A percentile compares a stretch with the other conserved stretches of the same genome.
Evolutionary conservation across 2,797 vertebrate species (phyloP).

Genomic region (Crocodylus rhombifer): DNA sequence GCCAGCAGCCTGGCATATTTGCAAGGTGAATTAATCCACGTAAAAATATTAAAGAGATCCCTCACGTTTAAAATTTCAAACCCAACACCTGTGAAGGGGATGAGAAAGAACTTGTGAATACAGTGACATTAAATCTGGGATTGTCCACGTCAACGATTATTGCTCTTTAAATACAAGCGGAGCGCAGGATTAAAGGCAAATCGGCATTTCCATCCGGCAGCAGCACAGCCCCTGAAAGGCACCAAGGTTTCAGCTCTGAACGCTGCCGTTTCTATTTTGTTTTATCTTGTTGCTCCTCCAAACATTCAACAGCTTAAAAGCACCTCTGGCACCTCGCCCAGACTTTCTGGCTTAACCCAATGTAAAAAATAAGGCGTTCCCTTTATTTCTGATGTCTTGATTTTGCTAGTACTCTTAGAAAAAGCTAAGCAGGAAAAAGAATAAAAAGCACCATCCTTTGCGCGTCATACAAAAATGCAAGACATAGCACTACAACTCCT

Average conservation of each 20-base stretch:
- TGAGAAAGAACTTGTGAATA: background rate
- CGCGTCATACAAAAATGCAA: background rate
- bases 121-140: slow-evolving; percentile 40
- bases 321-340: slow-evolving; percentile 52
- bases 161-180: slow-evolving; percentile 13
- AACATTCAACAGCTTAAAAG: slow-evolving; percentile 51
- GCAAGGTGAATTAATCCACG: background rate
- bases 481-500: accelerated
- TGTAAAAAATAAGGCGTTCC: background rate
- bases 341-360: background rate
- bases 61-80: background rate
- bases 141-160: slow-evolving; percentile 22
- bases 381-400: slow-evolving; percentile 25
- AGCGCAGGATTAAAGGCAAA: background rate
- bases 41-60: background rate
- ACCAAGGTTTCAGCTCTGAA: background rate
- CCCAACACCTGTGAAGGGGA: slow-evolving; percentile 11
- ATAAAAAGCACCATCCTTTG: background rate
- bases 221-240: background rate
- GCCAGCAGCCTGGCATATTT: accelerated
- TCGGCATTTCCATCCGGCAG: background rate
- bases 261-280: slow-evolving; percentile 2
- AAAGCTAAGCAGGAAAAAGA: slow-evolving; percentile 14
- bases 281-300: slow-evolving; percentile 52
- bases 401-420: background rate